Evolutionary conservation across 2,888 invertebrate species (phyloP), one percentile per base, ranked within the genome.

Genomic region (Ophion ventricosus): DNA sequence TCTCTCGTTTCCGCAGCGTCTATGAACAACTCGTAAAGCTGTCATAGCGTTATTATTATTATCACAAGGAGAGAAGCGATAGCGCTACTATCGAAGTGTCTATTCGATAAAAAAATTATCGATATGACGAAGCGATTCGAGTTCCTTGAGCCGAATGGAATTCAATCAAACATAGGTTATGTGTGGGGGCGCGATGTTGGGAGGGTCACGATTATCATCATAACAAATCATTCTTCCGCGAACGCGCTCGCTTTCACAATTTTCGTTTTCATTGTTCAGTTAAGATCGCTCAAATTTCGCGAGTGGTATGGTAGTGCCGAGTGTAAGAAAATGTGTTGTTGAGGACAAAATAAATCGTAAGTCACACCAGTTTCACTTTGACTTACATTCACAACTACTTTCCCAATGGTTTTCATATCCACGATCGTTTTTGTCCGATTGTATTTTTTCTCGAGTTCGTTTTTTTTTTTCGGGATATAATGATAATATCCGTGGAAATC

Each of bases 181-280:
- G 66, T 66, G 35, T 40, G 40, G 20, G 14, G 40, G 40, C 66
- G 72, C 57, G n/a, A 63, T 57, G 64, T 57, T 29, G n/a, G 20
- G 20, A 35, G n/a, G 49, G n/a, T 43, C 29, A 54, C 49, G n/a
- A 35, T 64, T 29, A 49, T 75, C 49, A 54, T 56, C 63, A 76
- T 66, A 59, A 80, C 64, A 61, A 76, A 66, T 76, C 66, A 49
- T 23, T 23, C 75, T 75, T 80, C 72, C 54, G 72, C 56, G 43
- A 75, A 76, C 75, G 75, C 56, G 75, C 70, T 64, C 56, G 56
- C 29, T 80, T 20, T 61, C 29, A 23, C 49, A 76, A 49, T 49
- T 73, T 73, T 76, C 20, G 10, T 74, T 66, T 64, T 54, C 26
- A 70, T 79, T 74, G 61, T 7, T 29, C 17, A 54, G 49, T 57